Conservation (phyloP, 2,888 invertebrate species). For the Parascotia fuliginaria region DNA sequence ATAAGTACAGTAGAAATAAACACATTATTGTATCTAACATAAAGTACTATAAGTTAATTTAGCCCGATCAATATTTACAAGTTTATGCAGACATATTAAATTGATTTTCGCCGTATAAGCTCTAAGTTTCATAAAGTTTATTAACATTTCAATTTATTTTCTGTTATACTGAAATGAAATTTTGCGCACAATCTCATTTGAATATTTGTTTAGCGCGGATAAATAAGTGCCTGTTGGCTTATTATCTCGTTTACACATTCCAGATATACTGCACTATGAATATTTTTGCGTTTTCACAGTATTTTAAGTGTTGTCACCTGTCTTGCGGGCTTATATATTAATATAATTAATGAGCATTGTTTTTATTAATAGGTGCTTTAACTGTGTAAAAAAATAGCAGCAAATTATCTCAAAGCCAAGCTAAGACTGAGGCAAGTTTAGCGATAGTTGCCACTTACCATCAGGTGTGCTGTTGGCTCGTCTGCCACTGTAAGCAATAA, state of each 20-base stretch:
- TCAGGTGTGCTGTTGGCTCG: too few relatives aligned
- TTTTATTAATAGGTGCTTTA: neutral
- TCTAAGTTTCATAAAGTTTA: conserved; percentile 29
- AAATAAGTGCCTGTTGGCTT: conserved; percentile 39
- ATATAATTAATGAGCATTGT: neutral
- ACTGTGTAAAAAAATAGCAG: too few relatives aligned
- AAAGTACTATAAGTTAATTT: too few relatives aligned
- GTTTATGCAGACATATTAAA: conserved; percentile 14
- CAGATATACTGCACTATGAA: conserved; percentile 10
- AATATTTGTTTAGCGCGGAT: conserved; percentile 46
- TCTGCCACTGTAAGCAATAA: too few relatives aligned
- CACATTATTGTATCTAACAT: too few relatives aligned
- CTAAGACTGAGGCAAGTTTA: too few relatives aligned
- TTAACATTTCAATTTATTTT: conserved; percentile 49
- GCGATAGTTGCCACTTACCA: too few relatives aligned
- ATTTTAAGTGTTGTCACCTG: neutral
- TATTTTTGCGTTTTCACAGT: conserved; percentile 8
- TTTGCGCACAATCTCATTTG: conserved; percentile 44
- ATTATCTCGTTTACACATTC: conserved; percentile 25
- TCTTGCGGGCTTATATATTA: neutral
- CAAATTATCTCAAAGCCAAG: too few relatives aligned
- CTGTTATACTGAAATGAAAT: conserved; percentile 38
- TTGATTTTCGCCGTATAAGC: conserved; percentile 9
- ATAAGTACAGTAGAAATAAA: too few relatives aligned
- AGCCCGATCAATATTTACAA: neutral